phyloP scores from a whole-genome alignment of 2,113 vertebrate species.

The Podocnemis expansa region DNA sequence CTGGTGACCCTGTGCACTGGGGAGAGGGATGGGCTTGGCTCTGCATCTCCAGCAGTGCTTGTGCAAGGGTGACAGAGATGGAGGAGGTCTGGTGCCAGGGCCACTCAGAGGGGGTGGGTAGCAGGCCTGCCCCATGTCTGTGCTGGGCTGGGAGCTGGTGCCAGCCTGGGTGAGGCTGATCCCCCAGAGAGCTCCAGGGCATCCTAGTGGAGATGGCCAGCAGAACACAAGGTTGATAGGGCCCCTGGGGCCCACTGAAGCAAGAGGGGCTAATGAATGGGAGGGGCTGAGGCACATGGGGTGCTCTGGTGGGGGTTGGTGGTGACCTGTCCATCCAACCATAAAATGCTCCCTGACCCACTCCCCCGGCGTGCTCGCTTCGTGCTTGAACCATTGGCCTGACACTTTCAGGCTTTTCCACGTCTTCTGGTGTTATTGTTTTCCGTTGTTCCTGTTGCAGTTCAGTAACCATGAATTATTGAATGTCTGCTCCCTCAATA shows the following conservation, averaged over 20 bases:
- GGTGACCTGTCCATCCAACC: rapidly evolving
- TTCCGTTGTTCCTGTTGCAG: slow-evolving; percentile 51
- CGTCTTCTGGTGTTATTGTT: slow-evolving; percentile 66
- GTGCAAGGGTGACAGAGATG: neutral
- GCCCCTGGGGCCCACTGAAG: neutral
- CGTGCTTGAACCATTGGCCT: slow-evolving; percentile 52
- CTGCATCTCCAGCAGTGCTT: neutral
- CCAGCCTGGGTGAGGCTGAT: neutral
- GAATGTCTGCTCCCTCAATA: slow-evolving; percentile 55
- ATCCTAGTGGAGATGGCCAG: neutral
- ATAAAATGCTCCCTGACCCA: neutral
- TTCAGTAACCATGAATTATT: slow-evolving; percentile 70
- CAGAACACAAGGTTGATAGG: rapidly evolving
- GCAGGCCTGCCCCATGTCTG: no score
- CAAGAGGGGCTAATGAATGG: neutral
- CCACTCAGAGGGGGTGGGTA: neutral
- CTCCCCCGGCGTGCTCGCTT: neutral
- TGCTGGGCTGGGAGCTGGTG: neutral
- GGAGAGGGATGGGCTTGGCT: no score
- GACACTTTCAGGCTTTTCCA: slow-evolving; percentile 50
- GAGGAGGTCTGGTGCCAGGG: rapidly evolving
- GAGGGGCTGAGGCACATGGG: neutral
- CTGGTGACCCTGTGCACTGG: no score
- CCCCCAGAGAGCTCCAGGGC: rapidly evolving
- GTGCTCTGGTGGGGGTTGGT: neutral